Base-by-base conservation (phyloP, 2,113 vertebrate genomes). In the Megaceryle maxima region DNA sequence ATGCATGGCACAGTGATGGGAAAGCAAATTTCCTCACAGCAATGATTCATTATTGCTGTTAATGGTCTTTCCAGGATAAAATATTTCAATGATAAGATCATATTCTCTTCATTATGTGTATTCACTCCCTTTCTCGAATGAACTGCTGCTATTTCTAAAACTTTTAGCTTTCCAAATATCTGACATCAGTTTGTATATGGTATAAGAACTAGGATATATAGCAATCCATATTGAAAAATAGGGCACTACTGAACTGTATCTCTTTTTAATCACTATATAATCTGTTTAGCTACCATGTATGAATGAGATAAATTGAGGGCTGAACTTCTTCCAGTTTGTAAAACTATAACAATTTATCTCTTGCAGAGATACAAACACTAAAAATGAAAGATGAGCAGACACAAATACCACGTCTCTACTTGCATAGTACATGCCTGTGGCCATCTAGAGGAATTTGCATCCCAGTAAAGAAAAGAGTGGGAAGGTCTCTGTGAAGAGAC, bases 221-320 rank as follows among this genome's bases (percentile, higher is more conserved):
- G 39, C 77, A 64, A 37, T 92, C 64, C 57, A 67, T 93, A 78
- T 15, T 95, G 94, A 89, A 97, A 89, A 95, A 96, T 69, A 95
- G 60, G 81, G 39, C 94, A 69, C 35, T 96, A 60, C 94, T 96
- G 92, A 97, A 96, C 94, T 95, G 95, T 77, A 92, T 56, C 29
- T 81, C 77, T 90, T 96, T 97, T 96, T 86, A 97, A 92, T 95
- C 84, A 56, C 75, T 83, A 29, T 80, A 56, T 85, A 94, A 91
- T 94, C 91, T 94, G 55, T 86, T 95, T 91, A 90, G 67, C 56
- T 95, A 88, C 77, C 6, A 4, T 83, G 46, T 81, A 88, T 75
- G 84, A 91, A 89, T 79, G 53, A 91, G 78, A 94, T 84, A 91
- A 96, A 96, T 84, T 91, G 53, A 87, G 62, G 64, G 62, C 19